Conservation (phyloP, 2,888 invertebrate genomes). For the Chymomyza caudatula region DNA sequence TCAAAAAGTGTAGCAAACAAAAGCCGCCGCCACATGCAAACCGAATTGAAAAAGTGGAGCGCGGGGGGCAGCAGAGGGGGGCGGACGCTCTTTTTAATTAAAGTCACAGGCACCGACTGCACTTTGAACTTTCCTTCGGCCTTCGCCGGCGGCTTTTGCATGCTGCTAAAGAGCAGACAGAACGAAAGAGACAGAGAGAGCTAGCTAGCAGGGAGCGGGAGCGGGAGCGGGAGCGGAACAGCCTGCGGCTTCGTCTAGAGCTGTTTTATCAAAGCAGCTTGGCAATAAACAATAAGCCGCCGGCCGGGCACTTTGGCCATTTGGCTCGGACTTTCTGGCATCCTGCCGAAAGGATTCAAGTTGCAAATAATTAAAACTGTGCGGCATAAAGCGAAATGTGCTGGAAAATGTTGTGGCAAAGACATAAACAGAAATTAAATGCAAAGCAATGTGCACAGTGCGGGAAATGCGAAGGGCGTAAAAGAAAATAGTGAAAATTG, state of each 20-base stretch:
- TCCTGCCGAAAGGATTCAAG: conserved; percentile 31
- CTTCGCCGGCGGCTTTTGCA: conserved; percentile 27
- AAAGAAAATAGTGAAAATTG: conserved; percentile 49
- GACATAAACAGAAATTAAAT: conserved; percentile 38
- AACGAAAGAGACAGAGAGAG: neutral
- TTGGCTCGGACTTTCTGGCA: conserved; percentile 9
- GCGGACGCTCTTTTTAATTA: conserved; percentile 49
- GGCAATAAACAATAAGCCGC: conserved; percentile 25
- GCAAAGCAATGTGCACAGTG: conserved; percentile 16
- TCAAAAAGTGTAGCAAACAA: neutral
- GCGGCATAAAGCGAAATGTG: conserved; percentile 36
- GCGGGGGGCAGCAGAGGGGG: too few species aligned
- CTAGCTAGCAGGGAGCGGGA: neutral
- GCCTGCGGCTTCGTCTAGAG: neutral
- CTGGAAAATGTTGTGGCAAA: conserved; percentile 48
- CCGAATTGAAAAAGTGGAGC: conserved; percentile 25
- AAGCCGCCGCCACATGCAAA: conserved; percentile 33
- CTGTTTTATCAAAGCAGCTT: conserved; percentile 38
- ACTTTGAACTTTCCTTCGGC: conserved; percentile 49
- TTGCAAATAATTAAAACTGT: conserved; percentile 64
- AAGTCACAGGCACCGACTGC: conserved; percentile 53
- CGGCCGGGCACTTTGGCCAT: conserved; percentile 15
- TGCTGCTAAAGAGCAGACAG: conserved; percentile 6
- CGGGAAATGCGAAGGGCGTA: conserved; percentile 38
- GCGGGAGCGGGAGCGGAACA: conserved; percentile 5